Percentiles rank a stretch among this genome's conserved stretches.
These are phyloP conservation scores for Poecilia latipinna DNA, from an alignment of 2,113 vertebrate species.

Conservation along the genomic window DNA sequence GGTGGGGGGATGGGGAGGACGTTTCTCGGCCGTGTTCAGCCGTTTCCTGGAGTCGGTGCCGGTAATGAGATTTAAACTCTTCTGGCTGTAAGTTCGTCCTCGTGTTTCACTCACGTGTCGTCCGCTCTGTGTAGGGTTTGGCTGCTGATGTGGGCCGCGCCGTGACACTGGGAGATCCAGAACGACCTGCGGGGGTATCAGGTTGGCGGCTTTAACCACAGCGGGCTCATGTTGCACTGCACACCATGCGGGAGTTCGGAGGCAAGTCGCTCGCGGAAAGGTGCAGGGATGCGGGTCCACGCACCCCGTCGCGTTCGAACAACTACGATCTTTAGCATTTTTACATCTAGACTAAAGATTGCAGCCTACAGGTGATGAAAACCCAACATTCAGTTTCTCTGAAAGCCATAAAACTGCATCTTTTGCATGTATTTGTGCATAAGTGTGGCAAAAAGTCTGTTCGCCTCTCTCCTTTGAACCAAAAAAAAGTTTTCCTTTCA, in stretches of 20 bases:
- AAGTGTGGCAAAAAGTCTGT: too few relatives aligned
- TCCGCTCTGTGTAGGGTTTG: constrained; percentile 83
- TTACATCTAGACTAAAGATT: neutral
- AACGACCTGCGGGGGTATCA: constrained; percentile 80
- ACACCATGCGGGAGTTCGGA: constrained; percentile 65
- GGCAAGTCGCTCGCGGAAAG: neutral
- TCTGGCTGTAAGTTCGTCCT: neutral
- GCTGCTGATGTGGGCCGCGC: constrained; percentile 81
- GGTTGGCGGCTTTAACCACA: constrained; percentile 39
- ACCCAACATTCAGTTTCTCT: neutral
- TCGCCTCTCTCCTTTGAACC: too few relatives aligned
- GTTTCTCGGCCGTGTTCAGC: neutral
- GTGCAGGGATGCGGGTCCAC: neutral
- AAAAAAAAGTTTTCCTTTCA: neutral
- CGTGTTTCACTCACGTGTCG: constrained; percentile 78
- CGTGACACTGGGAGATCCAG: constrained; percentile 84
- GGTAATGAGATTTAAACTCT: constrained; percentile 2
- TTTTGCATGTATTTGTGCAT: too few relatives aligned
- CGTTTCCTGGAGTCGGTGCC: neutral
- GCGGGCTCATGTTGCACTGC: constrained; percentile 12
- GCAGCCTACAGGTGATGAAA: neutral
- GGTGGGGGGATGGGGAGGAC: neutral
- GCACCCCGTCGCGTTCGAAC: too few relatives aligned
- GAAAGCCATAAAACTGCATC: neutral
- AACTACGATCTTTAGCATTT: too few relatives aligned